Evolutionary conservation across 2,888 invertebrate species (phyloP).

Genomic region (Argyresthia goedartella): DNA sequence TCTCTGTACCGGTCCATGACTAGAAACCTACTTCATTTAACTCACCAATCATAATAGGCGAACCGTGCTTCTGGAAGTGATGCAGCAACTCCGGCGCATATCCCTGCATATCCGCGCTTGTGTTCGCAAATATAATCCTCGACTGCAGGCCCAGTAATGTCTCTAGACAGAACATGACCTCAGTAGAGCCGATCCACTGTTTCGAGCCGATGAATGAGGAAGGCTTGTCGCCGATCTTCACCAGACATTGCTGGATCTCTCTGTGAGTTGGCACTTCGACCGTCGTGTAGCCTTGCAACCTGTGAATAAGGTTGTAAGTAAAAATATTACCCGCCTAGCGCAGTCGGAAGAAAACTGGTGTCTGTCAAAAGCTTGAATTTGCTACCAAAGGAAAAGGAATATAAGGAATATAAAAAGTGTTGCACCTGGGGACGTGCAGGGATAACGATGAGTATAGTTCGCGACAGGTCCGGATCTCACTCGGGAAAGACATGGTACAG

Average conservation of each 20-base stretch:
- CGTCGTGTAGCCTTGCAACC: conserved; percentile 86
- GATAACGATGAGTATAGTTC: too few species aligned
- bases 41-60: conserved; percentile 98
- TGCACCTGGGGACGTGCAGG: too few species aligned
- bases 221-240: conserved; percentile 94
- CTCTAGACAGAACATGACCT: conserved; percentile 93
- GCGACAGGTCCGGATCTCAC: too few species aligned
- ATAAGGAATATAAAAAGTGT: too few species aligned
- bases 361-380: too few species aligned
- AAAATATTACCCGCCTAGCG: too few species aligned
- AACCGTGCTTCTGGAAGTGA: conserved; percentile 94
- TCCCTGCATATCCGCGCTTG: conserved; percentile 84
- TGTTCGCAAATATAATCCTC: conserved; percentile 87
- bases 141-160: conserved; percentile 81
- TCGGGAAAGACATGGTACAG: too few species aligned
- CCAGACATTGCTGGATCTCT: conserved; percentile 94
- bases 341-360: too few species aligned
- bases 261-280: conserved; percentile 82
- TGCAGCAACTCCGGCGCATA: conserved; percentile 86
- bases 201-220: conserved; percentile 87
- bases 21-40: conserved; percentile 3
- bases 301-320: conserved; percentile 29
- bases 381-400: too few species aligned
- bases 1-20: too few species aligned
- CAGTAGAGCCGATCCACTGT: conserved; percentile 98